Evolutionary conservation across 2,113 vertebrate genomes (phyloP).

Genomic region (Percopsis transmontana): DNA sequence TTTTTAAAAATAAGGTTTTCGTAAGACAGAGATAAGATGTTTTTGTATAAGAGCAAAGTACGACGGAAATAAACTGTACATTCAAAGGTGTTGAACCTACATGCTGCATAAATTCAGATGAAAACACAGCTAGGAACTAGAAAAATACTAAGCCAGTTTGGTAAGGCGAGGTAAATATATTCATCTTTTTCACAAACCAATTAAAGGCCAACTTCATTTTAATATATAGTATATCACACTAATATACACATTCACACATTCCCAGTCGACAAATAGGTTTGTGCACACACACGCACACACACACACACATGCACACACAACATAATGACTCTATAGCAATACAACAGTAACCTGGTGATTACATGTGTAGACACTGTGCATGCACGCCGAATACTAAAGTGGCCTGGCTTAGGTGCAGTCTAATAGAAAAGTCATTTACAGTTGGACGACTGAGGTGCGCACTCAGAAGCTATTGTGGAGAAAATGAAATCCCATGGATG

Average conservation of each 20-base stretch:
- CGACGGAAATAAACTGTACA: slow-evolving; percentile 26
- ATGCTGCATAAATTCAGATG: slow-evolving; percentile 1
- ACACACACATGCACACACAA: slow-evolving; percentile 7
- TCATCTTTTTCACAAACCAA: neutral
- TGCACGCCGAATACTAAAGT: slow-evolving; percentile 43
- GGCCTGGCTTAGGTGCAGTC: slow-evolving; percentile 21
- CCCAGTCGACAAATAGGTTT: neutral
- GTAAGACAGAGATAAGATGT: too few species aligned
- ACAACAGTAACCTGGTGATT: slow-evolving; percentile 29
- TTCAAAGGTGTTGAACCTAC: slow-evolving; percentile 39
- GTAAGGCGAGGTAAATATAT: neutral
- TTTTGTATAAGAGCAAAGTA: slow-evolving; percentile 7
- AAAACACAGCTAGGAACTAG: neutral
- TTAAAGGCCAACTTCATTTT: neutral
- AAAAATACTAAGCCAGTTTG: neutral
- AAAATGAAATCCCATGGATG: slow-evolving; percentile 57
- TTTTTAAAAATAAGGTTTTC: too few species aligned
- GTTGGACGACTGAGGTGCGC: slow-evolving; percentile 37
- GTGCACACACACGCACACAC: neutral
- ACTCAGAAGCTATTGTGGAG: slow-evolving; percentile 49
- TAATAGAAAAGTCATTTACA: slow-evolving; percentile 62
- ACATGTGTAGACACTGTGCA: slow-evolving; percentile 40
- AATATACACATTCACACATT: slow-evolving; percentile 7
- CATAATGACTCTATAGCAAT: slow-evolving; percentile 36
- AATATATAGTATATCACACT: slow-evolving; percentile 29